Conservation (phyloP, 2,888 invertebrate genomes). For the Quadroppia sp. region DNA sequence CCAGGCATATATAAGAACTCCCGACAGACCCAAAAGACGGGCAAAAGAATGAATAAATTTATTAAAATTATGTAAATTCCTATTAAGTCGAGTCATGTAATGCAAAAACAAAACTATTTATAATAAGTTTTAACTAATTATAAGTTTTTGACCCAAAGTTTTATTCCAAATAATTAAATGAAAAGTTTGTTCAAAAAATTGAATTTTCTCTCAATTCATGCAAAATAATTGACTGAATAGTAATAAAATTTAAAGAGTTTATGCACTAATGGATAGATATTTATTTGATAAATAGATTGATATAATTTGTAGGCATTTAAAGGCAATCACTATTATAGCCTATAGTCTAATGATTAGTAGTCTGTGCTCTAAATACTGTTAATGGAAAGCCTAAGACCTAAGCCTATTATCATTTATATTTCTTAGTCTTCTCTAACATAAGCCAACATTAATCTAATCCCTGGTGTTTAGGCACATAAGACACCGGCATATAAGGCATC, state of each 20-base stretch:
- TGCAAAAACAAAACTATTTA: too few species aligned
- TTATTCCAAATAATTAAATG: too few species aligned
- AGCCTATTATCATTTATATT: slow-evolving; percentile 33
- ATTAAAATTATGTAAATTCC: too few species aligned
- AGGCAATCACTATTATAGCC: not conserved
- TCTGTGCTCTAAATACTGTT: slow-evolving; percentile 10
- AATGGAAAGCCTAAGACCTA: not conserved
- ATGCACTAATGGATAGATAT: not conserved
- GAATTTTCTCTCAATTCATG: not conserved
- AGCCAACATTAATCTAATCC: slow-evolving; percentile 30
- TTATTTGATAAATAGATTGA: slow-evolving; percentile 18
- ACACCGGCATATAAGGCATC: slow-evolving; percentile 6
- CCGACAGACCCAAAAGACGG: too few species aligned
- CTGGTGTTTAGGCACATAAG: slow-evolving; percentile 17
- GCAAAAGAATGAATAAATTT: too few species aligned
- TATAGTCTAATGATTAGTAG: slow-evolving; percentile 30
- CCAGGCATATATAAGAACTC: too few species aligned
- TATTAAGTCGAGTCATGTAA: too few species aligned
- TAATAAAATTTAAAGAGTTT: not conserved
- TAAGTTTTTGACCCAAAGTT: too few species aligned
- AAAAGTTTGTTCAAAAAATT: not conserved
- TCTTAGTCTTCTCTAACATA: slow-evolving; percentile 24
- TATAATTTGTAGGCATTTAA: slow-evolving; percentile 29
- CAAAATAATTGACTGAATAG: not conserved
- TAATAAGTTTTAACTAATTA: too few species aligned